Evolutionary conservation across 2,113 vertebrate genomes (phyloP), one percentile per base, ranked within the genome.

Genomic region (Sinocyclocheilus anophthalmus): DNA sequence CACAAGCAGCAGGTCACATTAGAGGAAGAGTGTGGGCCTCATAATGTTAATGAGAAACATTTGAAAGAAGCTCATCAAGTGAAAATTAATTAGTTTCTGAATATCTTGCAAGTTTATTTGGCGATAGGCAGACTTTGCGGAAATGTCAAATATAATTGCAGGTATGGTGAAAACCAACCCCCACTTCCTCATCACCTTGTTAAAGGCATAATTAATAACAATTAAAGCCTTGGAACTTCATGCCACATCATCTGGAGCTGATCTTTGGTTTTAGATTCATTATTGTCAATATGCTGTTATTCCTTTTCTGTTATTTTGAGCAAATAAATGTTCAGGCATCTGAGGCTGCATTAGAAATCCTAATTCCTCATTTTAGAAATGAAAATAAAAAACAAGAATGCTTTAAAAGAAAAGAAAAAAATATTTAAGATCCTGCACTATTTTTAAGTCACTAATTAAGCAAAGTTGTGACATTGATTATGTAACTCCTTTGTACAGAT

Each of bases 121-220:
- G 91, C 88, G 72, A 57, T 45, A 79, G 61, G 11, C 65, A 86
- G 86, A 91, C 90, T 91, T 91, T 91, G 90, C 86, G 88, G 92
- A 94, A 95, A 95, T 95, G 94, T 94, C 94, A 94, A 37, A 81
- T 87, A 84, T 93, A 93, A 91, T 94, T 90, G 93, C 92, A 91
- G 75, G 84, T 84, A 90, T 88, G 79, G 77, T 85, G 82, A 86
- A 90, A 88, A 57, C 48, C 81, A 18, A 10, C 81, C 59, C 30
- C 33, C n/a, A 45, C 63, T 59, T 65, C 22, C 65, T 33, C 48
- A 30, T 76, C 76, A n/a, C 22, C 10, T 0, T 22, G 3, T 67
- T 67, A 48, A 18, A 39, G 42, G 10, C 42, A 37, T 82, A 69
- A 72, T 75, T 63, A 83, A 87, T 89, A 83, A 83, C 63, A 89